Conservation (phyloP, 2,113 vertebrate genomes). For the Peromyscus californicus region DNA sequence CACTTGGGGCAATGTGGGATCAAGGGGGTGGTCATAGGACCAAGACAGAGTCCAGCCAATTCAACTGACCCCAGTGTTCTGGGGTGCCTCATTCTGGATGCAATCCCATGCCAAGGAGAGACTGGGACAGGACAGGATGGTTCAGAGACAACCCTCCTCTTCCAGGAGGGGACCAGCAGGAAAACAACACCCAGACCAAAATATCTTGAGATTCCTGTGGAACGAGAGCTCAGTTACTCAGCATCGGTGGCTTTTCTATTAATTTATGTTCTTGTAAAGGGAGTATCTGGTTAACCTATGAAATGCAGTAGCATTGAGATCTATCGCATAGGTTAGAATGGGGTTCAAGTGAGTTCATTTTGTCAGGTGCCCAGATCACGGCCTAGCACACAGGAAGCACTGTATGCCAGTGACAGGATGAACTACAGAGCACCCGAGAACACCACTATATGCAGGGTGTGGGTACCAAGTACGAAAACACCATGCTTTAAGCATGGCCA, state of each 20-base stretch:
- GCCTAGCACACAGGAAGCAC: neutral
- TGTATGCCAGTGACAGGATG: slow-evolving; percentile 22
- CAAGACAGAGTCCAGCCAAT: neutral
- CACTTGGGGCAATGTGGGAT: neutral
- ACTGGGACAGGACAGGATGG: neutral
- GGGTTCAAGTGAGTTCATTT: slow-evolving; percentile 52
- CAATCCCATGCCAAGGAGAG: neutral
- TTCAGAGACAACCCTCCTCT: neutral
- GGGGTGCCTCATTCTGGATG: neutral
- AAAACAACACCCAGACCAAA: neutral
- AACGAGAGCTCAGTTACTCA: neutral
- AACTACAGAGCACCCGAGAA: neutral
- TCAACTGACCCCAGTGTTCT: neutral
- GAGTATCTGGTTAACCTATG: neutral
- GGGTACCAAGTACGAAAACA: neutral
- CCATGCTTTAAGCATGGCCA: neutral
- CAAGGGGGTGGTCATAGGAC: neutral
- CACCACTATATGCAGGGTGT: neutral
- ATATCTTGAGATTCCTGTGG: neutral
- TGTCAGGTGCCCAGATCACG: slow-evolving; percentile 63
- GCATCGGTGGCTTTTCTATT: neutral
- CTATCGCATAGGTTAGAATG: neutral
- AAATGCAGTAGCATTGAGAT: neutral
- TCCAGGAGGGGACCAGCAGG: neutral
- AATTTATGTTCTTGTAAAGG: neutral